Evolutionary conservation across 2,797 vertebrate genomes (phyloP).

Genomic region (Anguilla obscura): DNA sequence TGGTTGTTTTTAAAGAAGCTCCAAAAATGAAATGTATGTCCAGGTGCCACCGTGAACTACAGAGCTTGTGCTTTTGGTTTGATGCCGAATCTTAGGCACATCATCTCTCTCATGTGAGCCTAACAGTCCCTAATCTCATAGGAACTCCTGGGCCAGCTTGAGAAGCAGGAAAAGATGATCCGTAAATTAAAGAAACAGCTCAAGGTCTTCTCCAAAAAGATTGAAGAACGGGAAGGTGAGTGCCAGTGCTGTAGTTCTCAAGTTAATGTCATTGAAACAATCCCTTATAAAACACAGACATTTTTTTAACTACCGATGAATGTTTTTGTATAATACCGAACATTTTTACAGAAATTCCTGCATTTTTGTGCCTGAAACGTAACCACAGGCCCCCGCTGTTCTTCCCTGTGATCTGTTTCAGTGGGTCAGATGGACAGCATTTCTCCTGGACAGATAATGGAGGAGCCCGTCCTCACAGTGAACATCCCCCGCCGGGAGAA

Average conservation of each 20-base stretch:
- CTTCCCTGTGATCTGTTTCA: slow-evolving; percentile 36
- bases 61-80: slow-evolving; percentile 34
- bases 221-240: slow-evolving; percentile 93
- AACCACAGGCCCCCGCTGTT: background rate
- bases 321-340: background rate
- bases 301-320: background rate
- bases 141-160: slow-evolving; percentile 98
- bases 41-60: background rate
- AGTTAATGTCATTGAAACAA: background rate
- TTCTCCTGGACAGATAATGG: slow-evolving; percentile 91
- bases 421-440: slow-evolving; percentile 89
- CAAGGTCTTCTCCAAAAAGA: slow-evolving; percentile 97
- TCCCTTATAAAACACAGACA: background rate
- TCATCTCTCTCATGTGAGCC: slow-evolving; percentile 9
- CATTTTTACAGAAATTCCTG: background rate
- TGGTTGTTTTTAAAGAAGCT: background rate
- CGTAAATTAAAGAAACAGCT: slow-evolving; percentile 98
- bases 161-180: slow-evolving; percentile 96
- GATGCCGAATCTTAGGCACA: background rate
- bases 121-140: slow-evolving; percentile 52
- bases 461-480: slow-evolving; percentile 92
- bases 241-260: background rate
- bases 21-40: background rate
- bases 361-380: background rate
- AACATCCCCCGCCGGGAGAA: slow-evolving; percentile 97